Evolutionary conservation across 2,888 invertebrate species (phyloP).

Genomic region (Cybosia mesomella): DNA sequence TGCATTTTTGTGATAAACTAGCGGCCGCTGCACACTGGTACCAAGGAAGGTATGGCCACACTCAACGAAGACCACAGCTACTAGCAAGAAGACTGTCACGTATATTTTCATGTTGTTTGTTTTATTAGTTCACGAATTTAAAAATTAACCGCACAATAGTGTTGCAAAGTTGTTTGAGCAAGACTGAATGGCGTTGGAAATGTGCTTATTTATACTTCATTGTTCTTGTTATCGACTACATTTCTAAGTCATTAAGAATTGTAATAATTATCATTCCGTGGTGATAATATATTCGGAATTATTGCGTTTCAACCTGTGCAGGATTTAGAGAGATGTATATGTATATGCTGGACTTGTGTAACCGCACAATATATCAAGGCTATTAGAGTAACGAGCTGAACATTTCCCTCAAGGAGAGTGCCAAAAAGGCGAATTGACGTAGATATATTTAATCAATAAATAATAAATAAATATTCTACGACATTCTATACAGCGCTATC

Average conservation of each 20-base stretch:
- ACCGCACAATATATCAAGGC: too few relatives aligned
- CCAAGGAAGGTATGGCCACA: slow-evolving; percentile 71
- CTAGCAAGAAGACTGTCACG: slow-evolving; percentile 47
- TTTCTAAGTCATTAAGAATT: not conserved
- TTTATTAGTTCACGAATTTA: too few relatives aligned
- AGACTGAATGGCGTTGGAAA: not conserved
- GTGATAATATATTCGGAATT: not conserved
- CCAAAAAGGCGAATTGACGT: too few relatives aligned
- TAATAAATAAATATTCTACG: too few relatives aligned
- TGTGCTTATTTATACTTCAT: not conserved
- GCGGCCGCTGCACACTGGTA: slow-evolving; percentile 58
- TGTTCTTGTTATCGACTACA: not conserved
- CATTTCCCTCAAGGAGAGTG: too few relatives aligned
- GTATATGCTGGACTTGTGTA: not conserved
- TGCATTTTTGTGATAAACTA: slow-evolving; percentile 55
- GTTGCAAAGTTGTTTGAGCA: not conserved
- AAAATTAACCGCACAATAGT: not conserved
- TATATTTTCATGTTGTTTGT: slow-evolving; percentile 54
- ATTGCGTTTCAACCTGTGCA: not conserved
- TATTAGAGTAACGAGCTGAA: too few relatives aligned
- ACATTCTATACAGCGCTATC: too few relatives aligned
- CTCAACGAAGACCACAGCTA: slow-evolving; percentile 57
- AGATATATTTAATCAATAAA: too few relatives aligned
- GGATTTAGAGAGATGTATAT: too few relatives aligned
- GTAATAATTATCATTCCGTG: not conserved